phyloP scores from a whole-genome alignment of 2,797 vertebrate genomes.

The Menidia menidia region DNA sequence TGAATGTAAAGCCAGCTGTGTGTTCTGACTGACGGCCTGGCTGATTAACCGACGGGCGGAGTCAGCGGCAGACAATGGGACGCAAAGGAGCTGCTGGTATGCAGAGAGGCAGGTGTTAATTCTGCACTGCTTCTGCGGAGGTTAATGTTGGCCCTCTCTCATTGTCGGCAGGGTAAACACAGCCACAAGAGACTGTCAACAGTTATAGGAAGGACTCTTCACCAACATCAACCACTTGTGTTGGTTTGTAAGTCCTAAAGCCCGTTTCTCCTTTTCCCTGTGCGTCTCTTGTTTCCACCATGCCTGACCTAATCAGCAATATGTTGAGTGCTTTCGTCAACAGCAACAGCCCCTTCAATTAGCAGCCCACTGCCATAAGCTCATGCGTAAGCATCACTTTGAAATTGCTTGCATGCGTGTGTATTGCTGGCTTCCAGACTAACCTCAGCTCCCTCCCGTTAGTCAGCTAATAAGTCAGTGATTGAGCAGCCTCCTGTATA shows the following conservation, averaged over 20 bases:
- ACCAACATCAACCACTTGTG: slow-evolving; percentile 54
- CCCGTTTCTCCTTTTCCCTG: slow-evolving; percentile 22
- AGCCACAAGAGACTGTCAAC: slow-evolving; percentile 62
- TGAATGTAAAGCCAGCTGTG: slow-evolving; percentile 10
- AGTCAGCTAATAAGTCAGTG: slow-evolving; percentile 56
- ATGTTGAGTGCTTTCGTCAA: slow-evolving; percentile 72
- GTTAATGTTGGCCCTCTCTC: slow-evolving; percentile 52
- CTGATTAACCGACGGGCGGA: slow-evolving; percentile 55
- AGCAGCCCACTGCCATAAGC: slow-evolving; percentile 68
- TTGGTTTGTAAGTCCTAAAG: slow-evolving; percentile 39
- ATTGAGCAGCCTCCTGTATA: slow-evolving; percentile 60
- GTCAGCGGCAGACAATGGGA: slow-evolving; percentile 53
- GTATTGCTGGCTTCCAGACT: slow-evolving; percentile 36
- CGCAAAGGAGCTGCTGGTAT: slow-evolving; percentile 47
- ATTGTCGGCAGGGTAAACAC: slow-evolving; percentile 67
- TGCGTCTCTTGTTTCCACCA: slow-evolving; percentile 33
- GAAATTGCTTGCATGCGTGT: slow-evolving; percentile 33
- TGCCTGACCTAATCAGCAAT: slow-evolving; percentile 66
- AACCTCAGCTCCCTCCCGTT: slow-evolving; percentile 55
- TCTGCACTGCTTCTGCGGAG: slow-evolving; percentile 41
- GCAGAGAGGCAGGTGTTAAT: slow-evolving; percentile 68
- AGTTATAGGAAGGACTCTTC: slow-evolving; percentile 61
- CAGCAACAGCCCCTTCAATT: slow-evolving; percentile 68
- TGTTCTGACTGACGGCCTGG: slow-evolving; percentile 34
- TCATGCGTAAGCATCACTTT: slow-evolving; percentile 65